Base-by-base conservation (phyloP, 1,140 invertebrate species). In the Eufriesea mexicana region DNA sequence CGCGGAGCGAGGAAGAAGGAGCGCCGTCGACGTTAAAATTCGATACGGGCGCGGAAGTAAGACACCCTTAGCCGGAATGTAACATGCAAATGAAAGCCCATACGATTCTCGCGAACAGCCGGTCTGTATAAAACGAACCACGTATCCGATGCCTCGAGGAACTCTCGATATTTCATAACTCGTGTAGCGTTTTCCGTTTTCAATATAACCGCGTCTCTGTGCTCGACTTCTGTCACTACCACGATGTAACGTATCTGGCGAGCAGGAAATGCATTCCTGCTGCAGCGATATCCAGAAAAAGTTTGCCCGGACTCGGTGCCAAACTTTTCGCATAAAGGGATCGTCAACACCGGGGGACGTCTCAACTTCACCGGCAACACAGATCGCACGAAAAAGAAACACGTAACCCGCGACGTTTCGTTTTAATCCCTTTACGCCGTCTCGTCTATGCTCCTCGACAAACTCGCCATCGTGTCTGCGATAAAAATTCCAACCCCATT, bases 251-350 rank as follows among this genome's bases (percentile, higher is more conserved):
- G 47, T 83, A 83, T 83, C 81, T 55, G 18, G 64, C 55, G 42
- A 45, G n/a, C 64, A 61, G 81, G 64, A 64, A 83, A 83, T 83
- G 75, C 81, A 83, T 78, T 55, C 79, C 62, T 59, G 62, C n/a
- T 7, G 54, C 75, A 61, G 14, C 81, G 81, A 78, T 83, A 77
- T 64, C 75, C 81, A 68, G 75, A 78, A 83, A 83, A 83, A 83
- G 73, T 83, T 83, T 25, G 64, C 12, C 10, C 54, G 54, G 81
- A 78, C 74, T 74, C 54, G 66, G 14, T 51, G 61, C 51, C 35
- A 45, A 83, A 83, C 74, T 83, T 83, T 83, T 64, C 81, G 75
- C 81, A 64, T 83, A 77, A 83, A 77, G 75, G 81, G 42, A 77
- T 70, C 81, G 75, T 59, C 74, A 35, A 71, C 77, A 79, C 57